Conservation (phyloP, 2,888 invertebrate genomes). For the Hermaeophaga mercurialis region DNA sequence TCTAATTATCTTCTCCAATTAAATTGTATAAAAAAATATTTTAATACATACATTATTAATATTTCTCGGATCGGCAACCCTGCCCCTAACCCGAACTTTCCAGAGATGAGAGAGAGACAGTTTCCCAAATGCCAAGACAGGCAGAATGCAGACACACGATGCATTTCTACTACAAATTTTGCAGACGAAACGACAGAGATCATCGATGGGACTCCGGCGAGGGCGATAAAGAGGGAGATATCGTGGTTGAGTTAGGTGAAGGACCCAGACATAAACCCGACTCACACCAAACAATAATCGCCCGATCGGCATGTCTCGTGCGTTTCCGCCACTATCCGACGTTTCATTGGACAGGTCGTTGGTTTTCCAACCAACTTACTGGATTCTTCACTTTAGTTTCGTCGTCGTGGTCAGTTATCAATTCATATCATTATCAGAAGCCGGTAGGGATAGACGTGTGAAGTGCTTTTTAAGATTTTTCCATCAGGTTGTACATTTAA, state of each 20-base stretch:
- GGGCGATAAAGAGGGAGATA: slow-evolving; percentile 39
- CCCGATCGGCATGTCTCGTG: slow-evolving; percentile 40
- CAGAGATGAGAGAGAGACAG: slow-evolving; percentile 27
- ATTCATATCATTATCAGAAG: slow-evolving; percentile 24
- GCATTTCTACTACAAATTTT: slow-evolving; percentile 42
- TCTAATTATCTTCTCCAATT: too few species aligned
- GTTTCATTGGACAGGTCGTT: slow-evolving; percentile 37
- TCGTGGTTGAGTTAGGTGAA: slow-evolving; percentile 60
- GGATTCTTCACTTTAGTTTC: slow-evolving; percentile 46
- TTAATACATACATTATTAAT: too few species aligned
- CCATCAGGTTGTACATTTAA: not conserved
- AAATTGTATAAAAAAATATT: too few species aligned
- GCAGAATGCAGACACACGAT: slow-evolving; percentile 44
- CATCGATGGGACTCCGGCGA: slow-evolving; percentile 23
- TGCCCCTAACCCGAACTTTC: slow-evolving; percentile 27
- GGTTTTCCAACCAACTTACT: slow-evolving; percentile 43
- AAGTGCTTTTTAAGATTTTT: not conserved
- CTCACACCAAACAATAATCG: slow-evolving; percentile 50
- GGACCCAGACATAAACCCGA: slow-evolving; percentile 58
- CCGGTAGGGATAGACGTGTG: slow-evolving; percentile 17
- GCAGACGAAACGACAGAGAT: slow-evolving; percentile 37
- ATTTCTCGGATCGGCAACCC: too few species aligned
- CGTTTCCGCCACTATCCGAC: slow-evolving; percentile 35
- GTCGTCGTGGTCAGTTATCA: slow-evolving; percentile 51
- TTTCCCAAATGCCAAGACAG: slow-evolving; percentile 31